A percentile compares a stretch with the other conserved stretches of the same genome.
Evolutionary conservation across 2,113 vertebrate genomes (phyloP).

Genomic region (Rutilus rutilus): DNA sequence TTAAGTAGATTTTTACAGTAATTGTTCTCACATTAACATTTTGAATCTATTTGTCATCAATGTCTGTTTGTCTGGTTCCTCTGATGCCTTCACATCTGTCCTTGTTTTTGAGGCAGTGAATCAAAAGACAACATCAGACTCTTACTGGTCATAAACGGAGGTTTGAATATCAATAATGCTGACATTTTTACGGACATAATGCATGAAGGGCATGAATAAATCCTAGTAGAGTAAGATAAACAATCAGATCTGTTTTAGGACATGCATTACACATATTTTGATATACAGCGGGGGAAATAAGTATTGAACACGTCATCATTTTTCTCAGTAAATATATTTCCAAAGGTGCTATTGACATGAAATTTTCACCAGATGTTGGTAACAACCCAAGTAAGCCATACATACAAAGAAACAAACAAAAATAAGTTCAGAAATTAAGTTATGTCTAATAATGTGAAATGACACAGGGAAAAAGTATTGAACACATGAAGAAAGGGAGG

Average conservation of each 20-base stretch:
- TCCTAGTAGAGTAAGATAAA: not conserved
- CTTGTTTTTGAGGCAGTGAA: not conserved
- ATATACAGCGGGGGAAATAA: too few species aligned
- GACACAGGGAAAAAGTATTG: too few species aligned
- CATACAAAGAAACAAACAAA: too few species aligned
- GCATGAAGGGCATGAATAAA: not conserved
- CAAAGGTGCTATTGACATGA: too few species aligned
- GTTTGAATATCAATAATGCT: not conserved
- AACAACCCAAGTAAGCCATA: too few species aligned
- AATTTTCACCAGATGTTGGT: too few species aligned
- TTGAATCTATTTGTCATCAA: not conserved
- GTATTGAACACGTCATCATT: too few species aligned
- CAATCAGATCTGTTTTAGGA: not conserved
- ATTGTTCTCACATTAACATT: not conserved
- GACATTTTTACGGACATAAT: not conserved
- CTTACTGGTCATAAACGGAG: not conserved
- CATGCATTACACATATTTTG: not conserved
- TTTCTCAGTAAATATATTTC: too few species aligned
- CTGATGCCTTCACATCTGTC: not conserved
- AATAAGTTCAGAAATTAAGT: too few species aligned
- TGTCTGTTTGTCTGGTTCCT: not conserved
- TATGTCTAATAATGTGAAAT: too few species aligned
- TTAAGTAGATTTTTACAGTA: not conserved
- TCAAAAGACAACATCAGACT: not conserved
- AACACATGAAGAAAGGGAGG: too few species aligned